Evolutionary conservation across 2,888 invertebrate species (phyloP), one percentile per base, ranked within the genome.

Genomic region (Mechanitis messenoides): DNA sequence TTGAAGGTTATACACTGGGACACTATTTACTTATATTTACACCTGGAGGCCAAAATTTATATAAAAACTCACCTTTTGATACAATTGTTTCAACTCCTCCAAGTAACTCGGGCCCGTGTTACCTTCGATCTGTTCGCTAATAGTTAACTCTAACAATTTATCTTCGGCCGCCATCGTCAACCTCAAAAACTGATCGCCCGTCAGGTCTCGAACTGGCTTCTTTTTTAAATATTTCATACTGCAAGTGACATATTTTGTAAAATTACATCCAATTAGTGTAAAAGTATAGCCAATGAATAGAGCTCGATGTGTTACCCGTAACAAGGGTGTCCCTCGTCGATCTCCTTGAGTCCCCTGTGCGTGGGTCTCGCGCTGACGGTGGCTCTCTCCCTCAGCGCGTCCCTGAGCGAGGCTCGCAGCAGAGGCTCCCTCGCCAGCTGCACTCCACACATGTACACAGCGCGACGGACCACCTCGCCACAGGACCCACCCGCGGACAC

Each of bases 311-410:
- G 20, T 20, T 33, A 74, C 92, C 91, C 90, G 77, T 92, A 97
- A 71, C 96, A 95, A 0, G 95, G 92, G 82, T 99, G 98, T 69
- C 94, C 94, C 85, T 99, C 99, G 79, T 99, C 99, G 67, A 99
- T 97, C 74, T 97, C 96, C 84, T 98, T 98, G 46, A 95, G 78
- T 0, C 99, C 99, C 69, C 95, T 95, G 76, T 95, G 95, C 0
- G 98, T 99, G 1, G 99, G 98, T 1, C 83, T 80, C 1, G 96
- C 94, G 64, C 92, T 92, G 63, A 99, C 80, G 68, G 95, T 96
- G 3, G 97, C 98, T 11, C 97, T 91, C 79, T 98, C 98, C 74
- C 95, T 95, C 80, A 96, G 95, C 54, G 95, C 94, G 81, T 97
- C 96, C 0, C 98, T 91, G 7, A 98, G 92, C 71, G 95, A 94